phyloP scores from a whole-genome alignment of 2,888 invertebrate genomes.

The Muscina levida region DNA sequence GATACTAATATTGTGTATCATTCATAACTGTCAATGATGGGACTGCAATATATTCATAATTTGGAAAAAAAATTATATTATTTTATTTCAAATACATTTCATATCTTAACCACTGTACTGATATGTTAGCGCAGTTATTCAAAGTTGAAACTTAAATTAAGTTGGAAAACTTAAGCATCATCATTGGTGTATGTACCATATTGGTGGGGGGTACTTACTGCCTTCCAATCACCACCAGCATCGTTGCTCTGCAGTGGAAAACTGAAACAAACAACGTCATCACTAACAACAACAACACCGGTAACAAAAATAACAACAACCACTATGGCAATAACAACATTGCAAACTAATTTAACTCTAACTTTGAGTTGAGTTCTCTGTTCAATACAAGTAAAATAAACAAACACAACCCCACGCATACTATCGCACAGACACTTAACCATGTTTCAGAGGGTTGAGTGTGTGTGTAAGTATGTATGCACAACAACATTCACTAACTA shows the following conservation, averaged over 20 bases:
- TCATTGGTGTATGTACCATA: not conserved
- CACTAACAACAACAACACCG: not conserved
- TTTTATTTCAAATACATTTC: too few relatives aligned
- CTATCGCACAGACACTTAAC: not conserved
- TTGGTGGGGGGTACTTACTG: not conserved
- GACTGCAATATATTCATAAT: too few relatives aligned
- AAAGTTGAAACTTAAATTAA: slow-evolving; percentile 47
- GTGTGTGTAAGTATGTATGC: not conserved
- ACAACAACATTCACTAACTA: slow-evolving; percentile 1
- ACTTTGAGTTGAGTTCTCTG: slow-evolving; percentile 30
- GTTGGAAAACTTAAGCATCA: slow-evolving; percentile 46
- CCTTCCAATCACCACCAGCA: slow-evolving; percentile 13
- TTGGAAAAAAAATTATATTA: too few relatives aligned
- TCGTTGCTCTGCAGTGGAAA: not conserved
- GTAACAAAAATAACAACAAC: slow-evolving; percentile 6
- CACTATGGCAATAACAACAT: slow-evolving; percentile 13
- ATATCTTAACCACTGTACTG: not conserved
- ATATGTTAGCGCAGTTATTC: slow-evolving; percentile 17
- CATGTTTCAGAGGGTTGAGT: slow-evolving; percentile 18
- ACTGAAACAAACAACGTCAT: not conserved
- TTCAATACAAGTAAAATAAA: slow-evolving; percentile 23
- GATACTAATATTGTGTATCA: too few relatives aligned
- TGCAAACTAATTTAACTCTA: slow-evolving; percentile 30
- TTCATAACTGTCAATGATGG: too few relatives aligned
- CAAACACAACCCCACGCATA: not conserved